Percentiles rank a stretch among this genome's conserved stretches.
phyloP scores from a whole-genome alignment of 2,797 vertebrate genomes.

The Cetoscarus ocellatus region DNA sequence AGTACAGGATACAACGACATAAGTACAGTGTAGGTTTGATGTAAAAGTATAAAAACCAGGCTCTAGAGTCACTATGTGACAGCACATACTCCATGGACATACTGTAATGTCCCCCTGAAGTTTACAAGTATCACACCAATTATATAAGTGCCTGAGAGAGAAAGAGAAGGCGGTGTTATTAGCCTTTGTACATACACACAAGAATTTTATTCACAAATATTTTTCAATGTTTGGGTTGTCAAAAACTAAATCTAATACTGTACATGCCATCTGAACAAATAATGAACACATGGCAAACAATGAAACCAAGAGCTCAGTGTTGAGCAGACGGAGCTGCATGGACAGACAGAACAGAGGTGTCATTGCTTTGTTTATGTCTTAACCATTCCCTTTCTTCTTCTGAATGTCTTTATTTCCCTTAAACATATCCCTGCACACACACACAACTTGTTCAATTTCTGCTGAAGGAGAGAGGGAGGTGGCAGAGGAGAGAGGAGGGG shows the following conservation, averaged over 20 bases:
- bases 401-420: slow-evolving; percentile 65
- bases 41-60: too few relatives aligned
- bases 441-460: slow-evolving; percentile 61
- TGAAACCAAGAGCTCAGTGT: slow-evolving; percentile 31
- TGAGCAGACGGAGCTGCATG: background rate
- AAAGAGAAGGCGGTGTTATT: too few relatives aligned
- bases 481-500: slow-evolving; percentile 52
- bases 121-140: too few relatives aligned
- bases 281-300: slow-evolving; percentile 41
- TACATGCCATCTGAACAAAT: slow-evolving; percentile 37
- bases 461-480: slow-evolving; percentile 66
- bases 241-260: slow-evolving; percentile 45
- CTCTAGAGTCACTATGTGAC: too few relatives aligned
- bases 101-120: too few relatives aligned
- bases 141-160: too few relatives aligned
- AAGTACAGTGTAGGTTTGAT: too few relatives aligned
- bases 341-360: slow-evolving; percentile 52
- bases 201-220: too few relatives aligned
- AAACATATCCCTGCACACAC: slow-evolving; percentile 25
- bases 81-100: too few relatives aligned
- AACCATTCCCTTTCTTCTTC: slow-evolving; percentile 42
- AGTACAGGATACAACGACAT: too few relatives aligned
- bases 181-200: too few relatives aligned
- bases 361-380: slow-evolving; percentile 52
- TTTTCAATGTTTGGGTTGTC: slow-evolving; percentile 36